Percentiles rank a stretch among this genome's conserved stretches.
Conservation (phyloP, 1,140 invertebrate genomes). For the Notospermus geniculatus region DNA sequence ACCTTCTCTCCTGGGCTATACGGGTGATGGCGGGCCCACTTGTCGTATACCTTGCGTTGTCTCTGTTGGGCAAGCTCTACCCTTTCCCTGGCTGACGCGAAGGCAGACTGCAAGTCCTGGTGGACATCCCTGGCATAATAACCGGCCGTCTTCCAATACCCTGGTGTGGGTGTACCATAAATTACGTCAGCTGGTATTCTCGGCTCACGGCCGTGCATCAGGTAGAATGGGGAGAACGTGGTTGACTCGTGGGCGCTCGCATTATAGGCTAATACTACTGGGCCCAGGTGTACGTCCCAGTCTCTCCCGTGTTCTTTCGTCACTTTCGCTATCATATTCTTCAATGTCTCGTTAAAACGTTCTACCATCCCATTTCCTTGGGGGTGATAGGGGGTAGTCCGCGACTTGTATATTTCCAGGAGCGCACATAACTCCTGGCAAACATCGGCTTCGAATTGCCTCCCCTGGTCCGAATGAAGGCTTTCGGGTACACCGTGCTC, state of each 20-base stretch:
- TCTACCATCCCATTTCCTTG: slow-evolving; percentile 19
- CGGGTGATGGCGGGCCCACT: no score
- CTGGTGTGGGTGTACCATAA: background rate
- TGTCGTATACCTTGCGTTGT: no score
- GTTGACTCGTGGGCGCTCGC: slow-evolving; percentile 16
- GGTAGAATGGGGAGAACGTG: slow-evolving; percentile 12
- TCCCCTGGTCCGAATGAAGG: slow-evolving; percentile 28
- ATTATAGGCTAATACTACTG: slow-evolving; percentile 19
- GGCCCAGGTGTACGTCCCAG: slow-evolving; percentile 21
- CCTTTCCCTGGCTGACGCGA: no score
- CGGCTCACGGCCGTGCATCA: slow-evolving; percentile 20
- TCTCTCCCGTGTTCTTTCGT: slow-evolving; percentile 16
- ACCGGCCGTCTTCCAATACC: background rate
- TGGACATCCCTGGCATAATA: background rate
- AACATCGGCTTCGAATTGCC: slow-evolving; percentile 23
- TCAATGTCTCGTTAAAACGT: slow-evolving; percentile 14
- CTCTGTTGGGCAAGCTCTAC: no score
- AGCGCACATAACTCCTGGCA: slow-evolving; percentile 17
- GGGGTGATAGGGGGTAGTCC: slow-evolving; percentile 17
- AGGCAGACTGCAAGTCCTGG: no score
- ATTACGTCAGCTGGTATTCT: background rate
- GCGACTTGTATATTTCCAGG: slow-evolving; percentile 23
- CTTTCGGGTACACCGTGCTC: slow-evolving; percentile 18
- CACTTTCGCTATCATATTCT: slow-evolving; percentile 15
- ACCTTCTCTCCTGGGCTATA: no score